Evolutionary conservation across 2,113 vertebrate genomes (phyloP), one percentile per base, ranked within the genome.

Genomic region (Spea multiplicata): DNA sequence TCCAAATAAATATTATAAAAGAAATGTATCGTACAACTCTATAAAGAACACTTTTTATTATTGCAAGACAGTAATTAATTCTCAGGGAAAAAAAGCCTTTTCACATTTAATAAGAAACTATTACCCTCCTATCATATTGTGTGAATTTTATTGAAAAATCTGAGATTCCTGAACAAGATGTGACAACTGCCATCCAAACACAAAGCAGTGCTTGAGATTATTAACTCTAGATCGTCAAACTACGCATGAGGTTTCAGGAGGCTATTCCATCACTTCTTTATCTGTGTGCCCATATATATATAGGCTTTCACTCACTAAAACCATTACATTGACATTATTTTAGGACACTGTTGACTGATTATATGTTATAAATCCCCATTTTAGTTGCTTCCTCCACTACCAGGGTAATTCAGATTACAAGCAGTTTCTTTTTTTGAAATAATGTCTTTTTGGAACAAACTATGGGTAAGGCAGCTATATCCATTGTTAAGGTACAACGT

Each of bases 151-250:
- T 5, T 67, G 46, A 47, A 67, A 67, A 67, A 48, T 17, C 4
- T 44, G 48, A 68, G 44, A 66, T 69, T 17, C 59, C 44, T 13
- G 46, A 57, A 44, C 50, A 57, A 46, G 52, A 57, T 16, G 14
- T 68, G 74, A 68, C 50, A 47, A 46, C 14, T 53, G 30, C 65
- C 14, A 50, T 57, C 45, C 53, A 70, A 46, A 61, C 67, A 77
- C n/a, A 55, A 49, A 59, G 17, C 44, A 4, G 62, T 71, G 48
- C 72, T 78, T 71, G 55, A 65, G 48, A 47, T 62, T 49, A 70
- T 70, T 72, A 71, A 17, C 14, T 53, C 16, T 67, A 47, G 12
- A 30, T 69, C 50, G 48, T 49, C 75, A 59, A 7, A 66, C 45
- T 14, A 45, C 44, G 30, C 50, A 4, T 8, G n/a, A n/a, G n/a